Base-by-base conservation (phyloP, 2,797 vertebrate species). In the Salmo trutta region DNA sequence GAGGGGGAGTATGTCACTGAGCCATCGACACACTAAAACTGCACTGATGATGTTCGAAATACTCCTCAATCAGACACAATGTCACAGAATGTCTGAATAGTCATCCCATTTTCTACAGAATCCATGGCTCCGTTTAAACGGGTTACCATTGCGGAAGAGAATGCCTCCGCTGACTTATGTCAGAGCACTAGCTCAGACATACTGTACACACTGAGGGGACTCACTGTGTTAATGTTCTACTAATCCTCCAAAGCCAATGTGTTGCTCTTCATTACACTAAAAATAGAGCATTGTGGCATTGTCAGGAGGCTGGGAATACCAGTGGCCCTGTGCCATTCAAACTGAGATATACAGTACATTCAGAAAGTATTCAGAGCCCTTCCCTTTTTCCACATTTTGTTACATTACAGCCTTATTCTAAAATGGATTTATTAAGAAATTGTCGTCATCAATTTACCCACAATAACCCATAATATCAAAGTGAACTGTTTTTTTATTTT, bases 1-100 rank as follows among this genome's bases (percentile, higher is more conserved):
- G 15, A 21, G 17, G 52, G 21, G 31, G 3, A 0, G 29, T 36
- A 68, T 56, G 71, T 73, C 29, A 73, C 71, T 52, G 71, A 10
- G 71, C 71, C 27, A 73, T 56, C 14, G 27, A 73, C 27, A 73
- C 29, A 56, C 53, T 73, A 5, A 73, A 29, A 72, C 47, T 53
- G 14, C 21, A 72, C 21, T 72, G 21, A 72, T 47, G 31, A 59
- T 59, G 71, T 31, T 54, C 21, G 5, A 29, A 29, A 27, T 12
- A 56, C 72, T 59, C 54, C 15, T 31, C 53, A 59, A 54, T 27
- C 27, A n/a, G 17, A 59, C 52, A 10, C 52, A 8, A 59, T n/a
- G 24, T 36, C 53, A 59, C 19, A 56, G 3, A 29, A 31, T 8
- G 24, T 29, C 19, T 24, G n/a, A 71, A 31, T 8, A 17, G 51